Evolutionary conservation across 2,888 invertebrate species (phyloP).

Genomic region (Leucozona laternaria): DNA sequence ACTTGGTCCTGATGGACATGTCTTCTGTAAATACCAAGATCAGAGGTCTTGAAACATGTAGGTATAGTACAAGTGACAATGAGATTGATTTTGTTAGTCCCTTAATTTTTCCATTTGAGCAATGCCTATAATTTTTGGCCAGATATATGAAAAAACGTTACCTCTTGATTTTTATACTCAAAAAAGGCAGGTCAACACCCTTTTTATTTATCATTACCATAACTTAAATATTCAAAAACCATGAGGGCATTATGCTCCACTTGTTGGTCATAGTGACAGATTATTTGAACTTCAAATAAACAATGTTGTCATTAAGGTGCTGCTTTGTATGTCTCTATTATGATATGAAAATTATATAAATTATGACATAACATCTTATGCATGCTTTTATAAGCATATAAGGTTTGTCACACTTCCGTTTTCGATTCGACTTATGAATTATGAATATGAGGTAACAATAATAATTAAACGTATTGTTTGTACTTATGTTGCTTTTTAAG

Average conservation of each 20-base stretch:
- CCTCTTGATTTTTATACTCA: not conserved
- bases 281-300: slow-evolving; percentile 3
- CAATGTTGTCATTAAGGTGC: not conserved
- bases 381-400: not conserved
- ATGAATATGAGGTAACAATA: slow-evolving; percentile 8
- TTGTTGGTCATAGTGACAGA: not conserved
- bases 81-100: too few relatives aligned
- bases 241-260: slow-evolving; percentile 15
- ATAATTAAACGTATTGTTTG: slow-evolving; percentile 4
- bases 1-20: too few relatives aligned
- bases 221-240: not conserved
- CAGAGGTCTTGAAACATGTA: too few relatives aligned
- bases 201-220: not conserved
- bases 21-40: too few relatives aligned
- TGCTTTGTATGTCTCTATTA: not conserved
- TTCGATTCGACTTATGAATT: not conserved
- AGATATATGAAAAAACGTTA: not conserved
- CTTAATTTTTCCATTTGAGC: too few relatives aligned
- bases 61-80: too few relatives aligned
- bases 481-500: not conserved
- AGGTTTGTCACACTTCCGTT: slow-evolving; percentile 10
- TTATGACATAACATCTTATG: slow-evolving; percentile 11
- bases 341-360: not conserved
- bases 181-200: not conserved
- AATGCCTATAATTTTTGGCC: too few relatives aligned